Base-by-base conservation (phyloP, 2,113 vertebrate genomes). In the Lathamus discolor region DNA sequence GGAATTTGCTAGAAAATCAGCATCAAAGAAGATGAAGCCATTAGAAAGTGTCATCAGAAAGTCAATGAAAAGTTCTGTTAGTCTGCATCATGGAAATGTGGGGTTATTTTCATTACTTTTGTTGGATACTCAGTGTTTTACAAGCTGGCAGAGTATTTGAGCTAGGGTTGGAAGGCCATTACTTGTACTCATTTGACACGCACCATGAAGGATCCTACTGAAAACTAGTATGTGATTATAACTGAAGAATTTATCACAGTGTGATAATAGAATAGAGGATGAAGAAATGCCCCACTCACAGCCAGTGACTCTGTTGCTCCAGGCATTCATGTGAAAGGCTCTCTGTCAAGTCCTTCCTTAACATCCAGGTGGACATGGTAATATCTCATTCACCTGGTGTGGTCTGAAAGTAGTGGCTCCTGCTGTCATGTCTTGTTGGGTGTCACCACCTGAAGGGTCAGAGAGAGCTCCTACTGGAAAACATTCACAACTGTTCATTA, bases 401-500 rank as follows among this genome's bases (percentile, higher is more conserved):
- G 11, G 44, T 66, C 39, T 49, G 68, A 28, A 9, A 77, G 20
- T 25, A 11, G 12, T 61, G 35, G 28, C 29, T 83, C 20, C 33
- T 69, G 25, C 27, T 33, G 2, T 37, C 2, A 2, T 2, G 1
- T 44, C 31, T 52, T 29, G 4, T 7, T 80, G 54, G 19, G 8
- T 43, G 48, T 46, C 46, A 79, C n/a, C 17, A 25, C 22, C 41
- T 59, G 46, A 83, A 83, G 25, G 17, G 7, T 27, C 39, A 91
- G 39, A 44, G 35, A 29, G 11, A 62, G 5, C 18, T 73, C 16
- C 52, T 6, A 6, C 0, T 61, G 19, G 28, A 85, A 90, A 88
- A 62, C 22, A 23, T 62, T 37, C 0, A 0, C 27, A 78, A 49
- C 5, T 13, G 8, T 28, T 77, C 2, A 13, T 55, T 49, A 55